Percentiles rank a stretch among this genome's conserved stretches.
Conservation (phyloP, 1,140 invertebrate species). For the Drosophila novamexicana region DNA sequence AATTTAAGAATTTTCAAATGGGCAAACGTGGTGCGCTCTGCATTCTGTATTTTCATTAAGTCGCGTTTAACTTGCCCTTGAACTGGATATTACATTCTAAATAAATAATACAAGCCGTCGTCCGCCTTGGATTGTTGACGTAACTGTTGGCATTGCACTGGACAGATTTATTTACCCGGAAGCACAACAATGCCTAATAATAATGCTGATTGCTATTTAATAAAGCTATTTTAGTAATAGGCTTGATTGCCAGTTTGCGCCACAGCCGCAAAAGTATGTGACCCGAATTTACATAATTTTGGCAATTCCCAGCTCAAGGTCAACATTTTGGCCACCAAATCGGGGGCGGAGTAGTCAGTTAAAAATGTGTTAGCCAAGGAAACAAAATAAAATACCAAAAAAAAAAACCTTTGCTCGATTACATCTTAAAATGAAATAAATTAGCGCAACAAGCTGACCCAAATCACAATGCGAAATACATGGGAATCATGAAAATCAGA, state of each 20-base stretch:
- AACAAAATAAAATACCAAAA: slow-evolving; percentile 49
- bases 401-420: slow-evolving; percentile 36
- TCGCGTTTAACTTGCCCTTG: not conserved
- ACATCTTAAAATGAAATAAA: slow-evolving; percentile 76
- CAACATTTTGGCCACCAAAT: slow-evolving; percentile 19
- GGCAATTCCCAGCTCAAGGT: slow-evolving; percentile 63
- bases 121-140: not conserved
- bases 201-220: slow-evolving; percentile 39
- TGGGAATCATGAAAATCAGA: slow-evolving; percentile 27
- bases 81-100: not conserved
- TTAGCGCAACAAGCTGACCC: slow-evolving; percentile 72
- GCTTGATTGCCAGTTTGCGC: slow-evolving; percentile 37
- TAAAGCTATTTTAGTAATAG: slow-evolving; percentile 20
- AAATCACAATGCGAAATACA: slow-evolving; percentile 34
- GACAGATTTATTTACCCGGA: not conserved
- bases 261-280: not conserved
- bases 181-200: not conserved
- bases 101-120: not conserved
- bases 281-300: slow-evolving; percentile 41
- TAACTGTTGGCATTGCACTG: not conserved
- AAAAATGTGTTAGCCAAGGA: slow-evolving; percentile 56
- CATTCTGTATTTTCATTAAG: no score
- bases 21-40: no score
- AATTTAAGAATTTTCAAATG: no score
- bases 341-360: slow-evolving; percentile 36